Evolutionary conservation across 2,113 vertebrate genomes (phyloP).

Genomic region (Rhipidura dahli): DNA sequence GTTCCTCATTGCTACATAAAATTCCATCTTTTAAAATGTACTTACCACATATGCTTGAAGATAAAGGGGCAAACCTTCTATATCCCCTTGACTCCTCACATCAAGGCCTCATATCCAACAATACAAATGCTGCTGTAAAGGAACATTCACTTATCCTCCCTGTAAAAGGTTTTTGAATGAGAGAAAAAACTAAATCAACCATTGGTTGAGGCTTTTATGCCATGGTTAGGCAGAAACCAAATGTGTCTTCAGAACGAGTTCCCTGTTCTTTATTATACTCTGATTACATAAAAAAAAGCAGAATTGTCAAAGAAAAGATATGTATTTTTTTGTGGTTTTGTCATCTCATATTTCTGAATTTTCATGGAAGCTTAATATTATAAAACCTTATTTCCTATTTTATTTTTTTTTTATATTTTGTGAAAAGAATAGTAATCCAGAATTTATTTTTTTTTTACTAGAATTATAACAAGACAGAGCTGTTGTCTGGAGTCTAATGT

Average conservation of each 20-base stretch:
- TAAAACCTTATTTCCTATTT: neutral
- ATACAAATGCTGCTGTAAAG: neutral
- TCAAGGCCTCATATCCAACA: neutral
- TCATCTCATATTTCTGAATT: neutral
- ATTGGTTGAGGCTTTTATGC: neutral
- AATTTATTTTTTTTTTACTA: neutral
- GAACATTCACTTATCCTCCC: neutral
- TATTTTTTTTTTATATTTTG: neutral
- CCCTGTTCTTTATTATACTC: neutral
- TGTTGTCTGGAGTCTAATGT: slow-evolving; percentile 22
- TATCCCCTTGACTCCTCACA: neutral
- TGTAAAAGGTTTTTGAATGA: neutral
- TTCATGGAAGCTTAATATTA: neutral
- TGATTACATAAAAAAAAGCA: neutral
- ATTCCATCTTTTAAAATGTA: neutral
- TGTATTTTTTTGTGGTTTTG: neutral
- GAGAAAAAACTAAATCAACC: neutral
- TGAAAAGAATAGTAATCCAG: neutral
- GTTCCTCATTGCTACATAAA: too few species aligned
- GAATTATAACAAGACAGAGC: neutral
- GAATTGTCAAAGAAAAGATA: neutral
- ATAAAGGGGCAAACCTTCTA: neutral
- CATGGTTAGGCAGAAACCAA: neutral
- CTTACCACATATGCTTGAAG: neutral
- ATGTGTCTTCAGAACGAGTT: neutral